Percentiles rank a stretch among this genome's conserved stretches.
Conservation (phyloP, 2,888 invertebrate genomes). For the Caenorhabditis macrosperma region DNA sequence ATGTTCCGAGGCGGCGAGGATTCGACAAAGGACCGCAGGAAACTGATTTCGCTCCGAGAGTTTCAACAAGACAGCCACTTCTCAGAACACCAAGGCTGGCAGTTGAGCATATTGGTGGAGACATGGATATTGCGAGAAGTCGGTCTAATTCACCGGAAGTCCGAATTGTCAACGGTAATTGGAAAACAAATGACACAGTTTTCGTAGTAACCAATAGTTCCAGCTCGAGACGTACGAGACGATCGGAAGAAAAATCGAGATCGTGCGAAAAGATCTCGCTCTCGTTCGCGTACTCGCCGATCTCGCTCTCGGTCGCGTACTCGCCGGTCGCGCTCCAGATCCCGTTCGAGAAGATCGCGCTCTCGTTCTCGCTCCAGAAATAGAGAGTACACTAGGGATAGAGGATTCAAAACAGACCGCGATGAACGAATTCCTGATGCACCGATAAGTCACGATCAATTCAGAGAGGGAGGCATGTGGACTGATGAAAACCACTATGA, state of each 20-base stretch:
- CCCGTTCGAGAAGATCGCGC: not conserved
- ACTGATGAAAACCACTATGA: conserved; percentile 35
- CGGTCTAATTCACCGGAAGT: conserved; percentile 29
- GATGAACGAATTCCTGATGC: not conserved
- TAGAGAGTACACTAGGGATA: not conserved
- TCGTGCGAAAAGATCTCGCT: conserved; percentile 1
- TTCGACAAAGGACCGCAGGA: conserved; percentile 42
- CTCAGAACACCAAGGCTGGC: conserved; percentile 30
- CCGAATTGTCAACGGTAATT: conserved; percentile 14
- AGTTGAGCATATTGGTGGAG: conserved; percentile 38
- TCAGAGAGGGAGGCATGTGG: conserved; percentile 35
- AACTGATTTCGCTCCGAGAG: conserved; percentile 12
- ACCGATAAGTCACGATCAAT: not conserved
- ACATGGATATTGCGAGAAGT: conserved; percentile 53
- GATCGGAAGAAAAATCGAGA: conserved; percentile 9
- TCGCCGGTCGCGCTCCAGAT: conserved; percentile 26
- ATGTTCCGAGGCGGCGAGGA: conserved; percentile 22
- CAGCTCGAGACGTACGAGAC: conserved; percentile 34
- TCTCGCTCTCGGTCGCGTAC: conserved; percentile 5
- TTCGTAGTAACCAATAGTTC: not conserved
- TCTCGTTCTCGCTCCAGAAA: not conserved
- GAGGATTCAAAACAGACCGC: not conserved
- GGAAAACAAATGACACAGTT: too few species aligned
- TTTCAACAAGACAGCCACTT: conserved; percentile 10
- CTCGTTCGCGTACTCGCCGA: conserved; percentile 1